A percentile compares a stretch with the other conserved stretches of the same genome.
phyloP scores from a whole-genome alignment of 2,113 vertebrate genomes.

The Lontra canadensis region DNA sequence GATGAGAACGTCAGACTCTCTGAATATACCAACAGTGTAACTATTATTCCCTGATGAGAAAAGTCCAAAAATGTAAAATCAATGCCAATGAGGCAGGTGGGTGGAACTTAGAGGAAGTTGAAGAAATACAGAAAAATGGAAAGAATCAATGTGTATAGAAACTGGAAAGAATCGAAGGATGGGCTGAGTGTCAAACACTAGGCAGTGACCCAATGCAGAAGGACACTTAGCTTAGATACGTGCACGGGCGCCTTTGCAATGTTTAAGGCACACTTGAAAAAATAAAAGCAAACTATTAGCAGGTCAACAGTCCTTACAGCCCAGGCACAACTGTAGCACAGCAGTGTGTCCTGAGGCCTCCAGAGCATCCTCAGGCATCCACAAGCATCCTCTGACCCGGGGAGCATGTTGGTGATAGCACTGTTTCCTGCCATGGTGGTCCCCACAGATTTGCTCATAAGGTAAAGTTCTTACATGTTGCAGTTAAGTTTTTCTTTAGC shows the following conservation, averaged over 20 bases:
- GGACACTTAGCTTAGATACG: neutral
- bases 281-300: neutral
- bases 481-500: neutral
- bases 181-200: neutral
- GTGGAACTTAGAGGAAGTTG: neutral
- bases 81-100: too few relatives aligned
- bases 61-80: neutral
- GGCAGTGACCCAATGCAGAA: neutral
- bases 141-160: neutral
- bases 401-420: accelerated
- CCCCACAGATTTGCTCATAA: neutral
- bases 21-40: neutral
- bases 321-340: accelerated
- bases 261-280: neutral
- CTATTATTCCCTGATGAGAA: neutral
- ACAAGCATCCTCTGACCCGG: neutral
- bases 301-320: neutral
- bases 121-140: neutral
- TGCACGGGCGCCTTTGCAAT: neutral
- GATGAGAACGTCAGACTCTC: neutral
- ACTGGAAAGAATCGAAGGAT: neutral
- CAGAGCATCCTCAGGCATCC: too few relatives aligned
- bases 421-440: neutral
- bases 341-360: too few relatives aligned
- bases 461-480: neutral